Conservation (phyloP, 2,113 vertebrate species). For the Tupaia chinensis region DNA sequence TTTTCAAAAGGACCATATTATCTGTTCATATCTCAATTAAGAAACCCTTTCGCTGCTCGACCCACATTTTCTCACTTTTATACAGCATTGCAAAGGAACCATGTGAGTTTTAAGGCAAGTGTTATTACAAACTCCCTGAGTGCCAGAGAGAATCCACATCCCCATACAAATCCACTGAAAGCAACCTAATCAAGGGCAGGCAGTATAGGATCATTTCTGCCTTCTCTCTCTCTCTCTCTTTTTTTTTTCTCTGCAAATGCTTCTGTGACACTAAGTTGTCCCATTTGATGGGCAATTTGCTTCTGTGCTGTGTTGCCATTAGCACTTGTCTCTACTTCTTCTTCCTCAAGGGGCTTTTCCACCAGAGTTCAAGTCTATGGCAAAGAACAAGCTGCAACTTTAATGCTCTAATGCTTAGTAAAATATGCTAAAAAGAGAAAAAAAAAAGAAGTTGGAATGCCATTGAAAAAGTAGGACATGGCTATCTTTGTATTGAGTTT, state of each 20-base stretch:
- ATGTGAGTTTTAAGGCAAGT: background rate
- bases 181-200: slow-evolving; percentile 34
- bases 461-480: slow-evolving; percentile 69
- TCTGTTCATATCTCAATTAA: background rate
- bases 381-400: slow-evolving; percentile 25
- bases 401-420: slow-evolving; percentile 33
- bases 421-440: slow-evolving; percentile 52
- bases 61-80: background rate
- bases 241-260: background rate
- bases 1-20: slow-evolving; percentile 8
- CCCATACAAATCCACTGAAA: background rate
- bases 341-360: slow-evolving; percentile 8
- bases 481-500: slow-evolving; percentile 48
- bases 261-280: slow-evolving; percentile 61
- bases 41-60: background rate
- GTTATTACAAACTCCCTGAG: background rate
- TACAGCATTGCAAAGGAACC: background rate
- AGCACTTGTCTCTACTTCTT: slow-evolving; percentile 41
- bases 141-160: background rate
- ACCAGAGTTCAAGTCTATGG: slow-evolving; percentile 47
- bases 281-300: slow-evolving; percentile 76
- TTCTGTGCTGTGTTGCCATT: slow-evolving; percentile 58
- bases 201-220: slow-evolving; percentile 25
- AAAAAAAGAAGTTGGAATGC: slow-evolving; percentile 40
- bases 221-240: background rate